Base-by-base conservation (phyloP, 30 jellyfish, hydroid and myxozoan species). In the Phacellophora camtschatica region DNA sequence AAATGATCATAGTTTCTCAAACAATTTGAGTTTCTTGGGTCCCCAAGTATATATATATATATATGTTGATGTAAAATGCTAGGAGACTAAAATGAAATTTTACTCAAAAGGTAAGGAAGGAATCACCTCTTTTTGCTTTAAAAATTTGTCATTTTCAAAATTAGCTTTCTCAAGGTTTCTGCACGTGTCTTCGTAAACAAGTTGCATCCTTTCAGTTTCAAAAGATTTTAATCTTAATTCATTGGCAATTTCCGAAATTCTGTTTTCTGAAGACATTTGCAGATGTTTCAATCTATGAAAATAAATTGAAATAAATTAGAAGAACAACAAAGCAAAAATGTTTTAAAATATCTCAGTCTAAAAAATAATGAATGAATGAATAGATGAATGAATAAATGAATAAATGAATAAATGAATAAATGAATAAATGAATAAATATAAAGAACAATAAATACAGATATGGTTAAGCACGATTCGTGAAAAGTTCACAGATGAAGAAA, bases 141-240 rank as follows among this genome's bases (percentile, higher is more conserved):
- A 66, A 23, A 80, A 81, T 37, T 84, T 73, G 11, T 73, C 89
- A 46, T 75, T 71, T 31, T 89, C 95, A 32, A 61, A 66, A 10
- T 42, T 72, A 5, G 85, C 45, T 33, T 67, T 59, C 66, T 82
- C 73, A 79, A 81, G 37, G 24, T 74, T 70, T 2, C 73, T 46
- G 18, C 22, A n/a, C 11, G 92, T 43, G 35, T 89, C 97, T 23
- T 82, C 91, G 55, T 70, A 63, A 23, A 89, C 77, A 41, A 89
- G 61, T 66, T 89, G 97, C 68, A 89, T 39, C 23, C 97, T 37
- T 49, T 89, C 95, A 3, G 63, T 71, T 57, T 89, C 97, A 63
- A 72, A 82, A 3, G 88, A 36, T 59, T 82, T 89, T 19, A 89
- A 20, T 45, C 75, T 81, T 31, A 81, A 19, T 12, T 89, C 97